These are phyloP conservation scores for Mesocentrotus franciscanus DNA, from an alignment of 53 echinoderm and acorn worm species.

Conservation along the genomic window DNA sequence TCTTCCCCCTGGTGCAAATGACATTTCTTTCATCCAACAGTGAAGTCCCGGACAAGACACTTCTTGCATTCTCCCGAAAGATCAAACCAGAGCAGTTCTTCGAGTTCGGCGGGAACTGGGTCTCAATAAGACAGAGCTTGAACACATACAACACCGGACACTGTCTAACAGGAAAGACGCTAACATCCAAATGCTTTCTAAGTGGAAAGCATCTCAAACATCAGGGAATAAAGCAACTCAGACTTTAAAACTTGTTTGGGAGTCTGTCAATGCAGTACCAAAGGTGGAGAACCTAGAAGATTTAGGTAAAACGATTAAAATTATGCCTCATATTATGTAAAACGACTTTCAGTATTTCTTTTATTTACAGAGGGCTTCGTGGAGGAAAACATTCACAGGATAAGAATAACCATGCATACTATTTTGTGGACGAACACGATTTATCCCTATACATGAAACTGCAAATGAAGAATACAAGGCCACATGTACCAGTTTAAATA, in stretches of 20 bases:
- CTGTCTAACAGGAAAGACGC: not conserved
- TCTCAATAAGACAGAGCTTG: not conserved
- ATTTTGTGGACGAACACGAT: too few relatives aligned
- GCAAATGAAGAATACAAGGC: too few relatives aligned
- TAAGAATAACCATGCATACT: too few relatives aligned
- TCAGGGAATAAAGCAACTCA: not conserved
- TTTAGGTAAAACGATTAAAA: too few relatives aligned
- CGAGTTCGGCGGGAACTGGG: not conserved
- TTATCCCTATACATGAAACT: too few relatives aligned
- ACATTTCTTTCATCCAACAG: not conserved
- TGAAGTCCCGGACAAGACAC: not conserved
- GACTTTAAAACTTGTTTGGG: conserved; percentile 1
- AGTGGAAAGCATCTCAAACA: conserved; percentile 27
- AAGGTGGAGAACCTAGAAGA: not conserved
- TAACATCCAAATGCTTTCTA: conserved; percentile 16
- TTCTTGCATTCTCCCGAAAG: not conserved
- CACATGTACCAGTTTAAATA: too few relatives aligned
- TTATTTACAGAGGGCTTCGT: too few relatives aligned
- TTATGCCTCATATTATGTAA: too few relatives aligned
- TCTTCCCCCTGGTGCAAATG: too few relatives aligned
- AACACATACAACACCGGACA: not conserved
- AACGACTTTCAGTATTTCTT: too few relatives aligned
- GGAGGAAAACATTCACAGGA: too few relatives aligned
- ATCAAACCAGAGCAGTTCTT: not conserved
- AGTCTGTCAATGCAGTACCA: not conserved